Conservation (phyloP, 1,140 invertebrate genomes). For the Rhynchophorus ferrugineus region DNA sequence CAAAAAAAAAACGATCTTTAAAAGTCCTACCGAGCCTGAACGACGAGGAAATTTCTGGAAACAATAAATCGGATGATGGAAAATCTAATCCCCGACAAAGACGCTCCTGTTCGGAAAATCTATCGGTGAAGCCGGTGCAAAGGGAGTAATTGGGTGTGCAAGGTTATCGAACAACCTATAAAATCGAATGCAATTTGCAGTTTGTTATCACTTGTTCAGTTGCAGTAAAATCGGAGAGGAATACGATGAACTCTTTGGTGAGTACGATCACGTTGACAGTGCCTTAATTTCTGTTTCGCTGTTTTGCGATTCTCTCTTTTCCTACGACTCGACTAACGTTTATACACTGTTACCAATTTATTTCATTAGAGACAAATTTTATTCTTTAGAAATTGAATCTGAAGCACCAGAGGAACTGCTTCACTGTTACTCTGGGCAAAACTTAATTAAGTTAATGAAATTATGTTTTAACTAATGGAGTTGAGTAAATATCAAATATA, state of each 20-base stretch:
- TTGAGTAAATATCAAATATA: too few relatives aligned
- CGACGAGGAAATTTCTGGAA: not conserved
- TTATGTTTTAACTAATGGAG: too few relatives aligned
- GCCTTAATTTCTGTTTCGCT: not conserved
- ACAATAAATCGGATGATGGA: not conserved
- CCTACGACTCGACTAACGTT: too few relatives aligned
- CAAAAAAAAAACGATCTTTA: too few relatives aligned
- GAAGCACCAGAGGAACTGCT: too few relatives aligned
- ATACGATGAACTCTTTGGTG: conserved; percentile 23
- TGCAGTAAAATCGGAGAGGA: conserved; percentile 4
- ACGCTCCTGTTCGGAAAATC: conserved; percentile 3
- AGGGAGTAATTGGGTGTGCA: conserved; percentile 16
- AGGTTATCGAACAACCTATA: conserved; percentile 11
- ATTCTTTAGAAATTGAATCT: too few relatives aligned
- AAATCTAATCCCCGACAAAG: not conserved
- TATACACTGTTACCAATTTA: too few relatives aligned
- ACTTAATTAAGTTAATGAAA: too few relatives aligned
- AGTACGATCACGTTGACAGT: conserved; percentile 1
- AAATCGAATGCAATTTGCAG: conserved; percentile 5
- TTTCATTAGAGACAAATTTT: too few relatives aligned
- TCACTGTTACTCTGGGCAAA: too few relatives aligned
- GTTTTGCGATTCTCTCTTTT: too few relatives aligned
- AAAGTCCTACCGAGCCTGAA: too few relatives aligned
- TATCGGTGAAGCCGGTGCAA: not conserved
- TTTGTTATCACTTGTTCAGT: conserved; percentile 10